Evolutionary conservation across 2,113 vertebrate genomes (phyloP).

Genomic region (Apodemus sylvaticus): DNA sequence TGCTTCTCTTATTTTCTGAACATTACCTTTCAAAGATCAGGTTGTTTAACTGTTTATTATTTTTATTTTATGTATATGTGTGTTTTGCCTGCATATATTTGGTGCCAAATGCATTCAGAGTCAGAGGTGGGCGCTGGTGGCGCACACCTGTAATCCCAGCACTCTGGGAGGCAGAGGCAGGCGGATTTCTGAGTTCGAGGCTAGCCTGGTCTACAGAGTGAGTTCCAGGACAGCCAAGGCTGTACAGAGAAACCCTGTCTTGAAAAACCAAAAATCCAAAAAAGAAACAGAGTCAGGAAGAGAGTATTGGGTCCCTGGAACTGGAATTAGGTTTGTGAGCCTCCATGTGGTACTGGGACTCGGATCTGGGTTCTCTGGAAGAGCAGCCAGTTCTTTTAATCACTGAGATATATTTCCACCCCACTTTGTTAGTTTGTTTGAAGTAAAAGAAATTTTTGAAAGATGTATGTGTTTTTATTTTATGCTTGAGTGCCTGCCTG

Average conservation of each 20-base stretch:
- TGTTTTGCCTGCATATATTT: not conserved
- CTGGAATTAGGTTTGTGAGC: not conserved
- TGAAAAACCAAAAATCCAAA: no score
- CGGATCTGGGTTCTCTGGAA: not conserved
- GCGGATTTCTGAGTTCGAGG: no score
- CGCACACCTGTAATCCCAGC: no score
- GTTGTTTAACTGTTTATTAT: not conserved
- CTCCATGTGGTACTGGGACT: not conserved
- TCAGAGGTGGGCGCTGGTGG: no score
- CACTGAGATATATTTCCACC: not conserved
- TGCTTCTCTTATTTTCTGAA: slow-evolving; percentile 39
- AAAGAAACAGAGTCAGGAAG: no score
- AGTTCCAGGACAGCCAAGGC: no score
- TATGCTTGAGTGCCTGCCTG: not conserved
- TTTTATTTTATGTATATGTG: not conserved
- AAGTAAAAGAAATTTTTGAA: not conserved
- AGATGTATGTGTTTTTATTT: not conserved
- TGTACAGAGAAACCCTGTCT: no score
- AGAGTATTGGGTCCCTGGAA: not conserved
- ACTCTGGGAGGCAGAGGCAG: no score
- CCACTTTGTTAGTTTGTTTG: not conserved
- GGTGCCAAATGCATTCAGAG: not conserved
- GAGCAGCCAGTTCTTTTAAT: not conserved
- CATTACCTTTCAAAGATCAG: slow-evolving; percentile 22
- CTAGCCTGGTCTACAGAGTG: no score